Percentiles rank a stretch among this genome's conserved stretches.
phyloP scores from a whole-genome alignment of 2,797 vertebrate genomes.

The Trachurus trachurus region DNA sequence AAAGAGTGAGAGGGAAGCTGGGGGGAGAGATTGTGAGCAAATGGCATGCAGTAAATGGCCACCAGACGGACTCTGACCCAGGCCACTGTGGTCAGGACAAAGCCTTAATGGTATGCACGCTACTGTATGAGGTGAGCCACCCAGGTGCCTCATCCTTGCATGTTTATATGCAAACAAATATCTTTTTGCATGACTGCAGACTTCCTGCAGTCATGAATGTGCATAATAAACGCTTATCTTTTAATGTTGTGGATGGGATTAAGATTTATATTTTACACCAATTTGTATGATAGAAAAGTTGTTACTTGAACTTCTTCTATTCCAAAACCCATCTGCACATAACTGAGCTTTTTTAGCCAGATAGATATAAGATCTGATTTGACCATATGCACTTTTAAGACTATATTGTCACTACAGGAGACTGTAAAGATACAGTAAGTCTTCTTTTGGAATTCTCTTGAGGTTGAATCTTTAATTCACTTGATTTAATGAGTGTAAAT shows the following conservation, averaged over 20 bases:
- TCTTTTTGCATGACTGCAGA: constrained; percentile 4
- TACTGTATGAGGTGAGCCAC: no score
- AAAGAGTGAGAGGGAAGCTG: no score
- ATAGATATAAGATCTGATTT: no score
- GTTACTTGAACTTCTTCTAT: neutral
- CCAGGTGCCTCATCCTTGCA: neutral
- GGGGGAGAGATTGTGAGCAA: no score
- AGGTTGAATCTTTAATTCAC: constrained; percentile 30
- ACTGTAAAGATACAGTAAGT: constrained; percentile 25
- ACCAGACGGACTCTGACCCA: no score
- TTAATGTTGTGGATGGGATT: no score
- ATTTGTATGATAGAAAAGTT: no score
- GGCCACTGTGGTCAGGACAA: no score
- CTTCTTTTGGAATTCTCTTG: constrained; percentile 13
- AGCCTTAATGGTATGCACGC: no score
- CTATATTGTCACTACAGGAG: constrained; percentile 22
- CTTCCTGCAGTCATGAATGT: neutral
- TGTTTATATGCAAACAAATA: neutral
- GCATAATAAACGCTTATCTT: neutral
- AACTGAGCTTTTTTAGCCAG: neutral
- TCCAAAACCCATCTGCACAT: neutral
- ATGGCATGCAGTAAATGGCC: no score
- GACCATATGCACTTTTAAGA: neutral
- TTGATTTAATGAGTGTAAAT: constrained; percentile 52
- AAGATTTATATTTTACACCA: no score